Conservation (phyloP, 1,140 invertebrate species). For the Caenorhabditis elegans region DNA sequence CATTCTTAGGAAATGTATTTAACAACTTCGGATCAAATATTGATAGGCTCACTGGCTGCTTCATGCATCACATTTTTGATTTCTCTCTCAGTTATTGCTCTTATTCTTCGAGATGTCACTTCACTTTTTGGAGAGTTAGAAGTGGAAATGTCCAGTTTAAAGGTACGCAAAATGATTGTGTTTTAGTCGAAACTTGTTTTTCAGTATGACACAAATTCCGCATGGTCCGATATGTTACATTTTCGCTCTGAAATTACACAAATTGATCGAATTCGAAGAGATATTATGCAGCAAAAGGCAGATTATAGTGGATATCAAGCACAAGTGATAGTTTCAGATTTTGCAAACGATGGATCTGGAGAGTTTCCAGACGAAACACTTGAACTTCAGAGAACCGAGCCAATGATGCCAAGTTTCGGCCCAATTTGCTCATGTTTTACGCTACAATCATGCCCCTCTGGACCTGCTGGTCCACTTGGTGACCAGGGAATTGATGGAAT, state of each 20-base stretch:
- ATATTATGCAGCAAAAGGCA: neutral
- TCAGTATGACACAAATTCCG: neutral
- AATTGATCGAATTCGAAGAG: neutral
- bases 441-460: conserved; percentile 51
- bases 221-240: neutral
- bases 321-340: neutral
- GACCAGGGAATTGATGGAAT: conserved; percentile 49
- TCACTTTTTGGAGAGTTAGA: conserved; percentile 24
- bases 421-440: conserved; percentile 50
- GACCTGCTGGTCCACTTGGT: conserved; percentile 52
- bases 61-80: conserved; percentile 12
- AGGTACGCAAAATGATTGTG: neutral
- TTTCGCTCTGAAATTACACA: neutral
- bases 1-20: neutral
- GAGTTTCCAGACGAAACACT: neutral
- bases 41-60: neutral
- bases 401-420: neutral
- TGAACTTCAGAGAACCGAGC: neutral
- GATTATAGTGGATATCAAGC: conserved; percentile 15
- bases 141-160: conserved; percentile 11
- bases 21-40: neutral
- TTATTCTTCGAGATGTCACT: conserved; percentile 20
- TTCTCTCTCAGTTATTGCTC: neutral
- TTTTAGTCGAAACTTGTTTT: neutral
- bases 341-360: neutral